These are phyloP conservation scores for Brassicogethes aeneus DNA, from an alignment of 2,888 invertebrate genomes.

Conservation along the genomic window DNA sequence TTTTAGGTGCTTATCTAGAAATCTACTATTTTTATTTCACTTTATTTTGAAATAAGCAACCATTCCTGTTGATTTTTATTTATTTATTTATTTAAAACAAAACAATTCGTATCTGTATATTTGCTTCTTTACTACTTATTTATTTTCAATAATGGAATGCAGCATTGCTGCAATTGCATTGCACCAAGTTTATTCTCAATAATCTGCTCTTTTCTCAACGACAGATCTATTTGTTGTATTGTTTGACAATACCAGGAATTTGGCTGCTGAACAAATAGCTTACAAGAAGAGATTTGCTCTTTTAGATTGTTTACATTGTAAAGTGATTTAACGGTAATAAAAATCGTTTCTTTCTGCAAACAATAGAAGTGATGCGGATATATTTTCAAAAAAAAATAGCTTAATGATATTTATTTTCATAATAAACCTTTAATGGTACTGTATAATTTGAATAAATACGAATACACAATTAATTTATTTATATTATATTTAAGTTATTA, in stretches of 20 bases:
- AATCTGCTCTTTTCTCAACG: background rate
- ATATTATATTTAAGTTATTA: no score
- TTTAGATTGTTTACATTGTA: background rate
- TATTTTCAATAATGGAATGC: constrained; percentile 11
- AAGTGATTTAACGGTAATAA: constrained; percentile 1
- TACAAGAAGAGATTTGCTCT: background rate
- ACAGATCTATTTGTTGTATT: background rate
- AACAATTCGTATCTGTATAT: no score
- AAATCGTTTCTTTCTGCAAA: background rate
- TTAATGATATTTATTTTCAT: background rate
- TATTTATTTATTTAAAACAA: no score
- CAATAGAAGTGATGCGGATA: background rate
- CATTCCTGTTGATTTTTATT: no score
- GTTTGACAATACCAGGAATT: background rate
- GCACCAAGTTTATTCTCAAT: no score
- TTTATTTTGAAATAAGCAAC: no score
- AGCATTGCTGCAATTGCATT: constrained; percentile 16
- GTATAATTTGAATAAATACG: no score
- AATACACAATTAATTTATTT: no score
- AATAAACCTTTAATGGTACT: background rate
- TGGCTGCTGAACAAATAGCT: background rate
- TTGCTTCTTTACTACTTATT: no score
- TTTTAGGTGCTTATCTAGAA: no score
- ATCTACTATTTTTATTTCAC: no score
- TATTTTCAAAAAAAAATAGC: background rate